phyloP scores from a whole-genome alignment of 2,113 vertebrate species.

The Gopherus evgoodei region DNA sequence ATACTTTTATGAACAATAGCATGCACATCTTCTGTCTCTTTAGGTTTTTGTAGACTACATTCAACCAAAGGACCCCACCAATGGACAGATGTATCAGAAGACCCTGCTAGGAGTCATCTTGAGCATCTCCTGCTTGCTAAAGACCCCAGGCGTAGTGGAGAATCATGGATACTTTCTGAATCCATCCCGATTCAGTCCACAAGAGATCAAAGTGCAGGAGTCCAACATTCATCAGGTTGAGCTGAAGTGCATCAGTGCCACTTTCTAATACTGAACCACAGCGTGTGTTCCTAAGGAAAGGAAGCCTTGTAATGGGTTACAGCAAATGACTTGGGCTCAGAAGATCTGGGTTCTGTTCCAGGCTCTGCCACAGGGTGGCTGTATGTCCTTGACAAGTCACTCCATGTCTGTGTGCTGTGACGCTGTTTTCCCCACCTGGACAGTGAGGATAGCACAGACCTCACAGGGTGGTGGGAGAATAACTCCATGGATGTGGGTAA shows the following conservation, averaged over 20 bases:
- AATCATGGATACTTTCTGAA: slow-evolving; percentile 94
- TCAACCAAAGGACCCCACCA: slow-evolving; percentile 93
- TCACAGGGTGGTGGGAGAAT: not conserved
- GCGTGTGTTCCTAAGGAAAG: not conserved
- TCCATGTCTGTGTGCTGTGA: not conserved
- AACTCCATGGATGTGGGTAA: rapidly evolving
- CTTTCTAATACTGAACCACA: rapidly evolving
- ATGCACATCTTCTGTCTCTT: not conserved
- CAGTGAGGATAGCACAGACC: rapidly evolving
- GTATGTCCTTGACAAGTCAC: not conserved
- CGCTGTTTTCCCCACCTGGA: not conserved
- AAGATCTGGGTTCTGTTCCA: not conserved
- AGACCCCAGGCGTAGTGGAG: slow-evolving; percentile 95
- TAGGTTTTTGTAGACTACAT: slow-evolving; percentile 94
- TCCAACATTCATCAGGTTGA: slow-evolving; percentile 96
- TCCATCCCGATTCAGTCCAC: slow-evolving; percentile 93
- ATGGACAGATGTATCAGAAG: slow-evolving; percentile 96
- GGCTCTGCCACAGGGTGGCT: not conserved
- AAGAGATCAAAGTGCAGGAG: slow-evolving; percentile 98
- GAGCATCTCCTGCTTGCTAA: slow-evolving; percentile 93
- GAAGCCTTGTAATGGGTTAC: not conserved
- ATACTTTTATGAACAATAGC: not conserved
- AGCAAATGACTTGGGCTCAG: rapidly evolving
- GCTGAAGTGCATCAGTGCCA: rapidly evolving
- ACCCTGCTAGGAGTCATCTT: slow-evolving; percentile 88